phyloP scores from a whole-genome alignment of 64 coral and sea anemone species.

The Porites australiensis region DNA sequence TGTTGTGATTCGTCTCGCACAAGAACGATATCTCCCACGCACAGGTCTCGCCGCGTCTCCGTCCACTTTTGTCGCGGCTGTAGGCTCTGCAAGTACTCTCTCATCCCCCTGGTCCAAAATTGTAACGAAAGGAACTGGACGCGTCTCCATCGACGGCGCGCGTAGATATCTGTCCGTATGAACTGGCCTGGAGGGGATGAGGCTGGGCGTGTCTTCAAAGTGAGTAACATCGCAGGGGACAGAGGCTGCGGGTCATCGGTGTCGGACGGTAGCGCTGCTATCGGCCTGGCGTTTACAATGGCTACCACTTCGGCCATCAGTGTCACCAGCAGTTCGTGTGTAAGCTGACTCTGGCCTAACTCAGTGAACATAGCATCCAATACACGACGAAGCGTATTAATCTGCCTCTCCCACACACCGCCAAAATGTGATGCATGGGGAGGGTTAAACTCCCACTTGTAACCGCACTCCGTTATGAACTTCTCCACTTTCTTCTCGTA shows the following conservation, averaged over 20 bases:
- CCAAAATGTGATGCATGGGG: conserved; percentile 48
- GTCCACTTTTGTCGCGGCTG: conserved; percentile 28
- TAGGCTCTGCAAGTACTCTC: conserved; percentile 24
- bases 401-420: conserved; percentile 58
- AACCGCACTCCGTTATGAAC: conserved; percentile 15
- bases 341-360: background rate
- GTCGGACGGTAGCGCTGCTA: conserved; percentile 31
- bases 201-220: conserved; percentile 45
- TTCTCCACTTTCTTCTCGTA: conserved; percentile 33
- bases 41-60: background rate
- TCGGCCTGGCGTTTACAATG: conserved; percentile 55
- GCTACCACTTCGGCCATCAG: conserved; percentile 45
- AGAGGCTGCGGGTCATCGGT: conserved; percentile 39
- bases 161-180: conserved; percentile 17
- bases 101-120: conserved; percentile 2
- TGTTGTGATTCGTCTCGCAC: background rate
- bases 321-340: conserved; percentile 39
- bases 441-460: conserved; percentile 56
- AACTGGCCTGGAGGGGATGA: conserved; percentile 54
- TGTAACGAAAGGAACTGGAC: conserved; percentile 33
- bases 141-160: conserved; percentile 43
- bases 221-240: conserved; percentile 59
- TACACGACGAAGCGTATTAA: conserved; percentile 19
- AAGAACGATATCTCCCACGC: background rate
- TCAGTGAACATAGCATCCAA: conserved; percentile 56